phyloP scores from a whole-genome alignment of 2,113 vertebrate species.

The Leuciscus idus region DNA sequence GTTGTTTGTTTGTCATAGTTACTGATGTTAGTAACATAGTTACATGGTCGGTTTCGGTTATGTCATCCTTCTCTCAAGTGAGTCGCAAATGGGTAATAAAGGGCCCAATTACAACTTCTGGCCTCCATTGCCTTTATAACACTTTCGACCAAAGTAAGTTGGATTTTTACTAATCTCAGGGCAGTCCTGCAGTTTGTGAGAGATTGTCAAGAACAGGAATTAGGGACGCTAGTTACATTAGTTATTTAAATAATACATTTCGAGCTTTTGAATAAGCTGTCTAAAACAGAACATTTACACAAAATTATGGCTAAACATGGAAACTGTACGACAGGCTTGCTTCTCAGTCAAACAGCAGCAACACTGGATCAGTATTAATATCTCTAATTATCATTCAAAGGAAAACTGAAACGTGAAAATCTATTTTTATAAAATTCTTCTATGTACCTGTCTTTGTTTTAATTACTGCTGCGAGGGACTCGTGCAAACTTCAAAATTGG shows the following conservation, averaged over 20 bases:
- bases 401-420: background rate
- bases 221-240: background rate
- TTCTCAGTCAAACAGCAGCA: background rate
- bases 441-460: background rate
- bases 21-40: background rate
- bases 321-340: background rate
- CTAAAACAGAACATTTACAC: background rate
- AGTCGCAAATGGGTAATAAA: background rate
- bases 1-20: background rate
- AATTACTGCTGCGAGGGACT: background rate
- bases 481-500: background rate
- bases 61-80: background rate
- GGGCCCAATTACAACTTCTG: background rate
- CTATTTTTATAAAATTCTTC: background rate
- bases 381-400: background rate
- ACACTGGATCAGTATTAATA: background rate
- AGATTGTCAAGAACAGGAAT: background rate
- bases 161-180: background rate
- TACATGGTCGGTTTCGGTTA: background rate
- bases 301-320: background rate
- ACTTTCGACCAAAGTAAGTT: constrained; percentile 17
- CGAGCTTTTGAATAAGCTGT: background rate
- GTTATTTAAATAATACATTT: background rate
- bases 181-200: background rate
- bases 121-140: background rate